Base-by-base conservation (phyloP, 2,888 invertebrate genomes). In the Neoaliturus tenellus region DNA sequence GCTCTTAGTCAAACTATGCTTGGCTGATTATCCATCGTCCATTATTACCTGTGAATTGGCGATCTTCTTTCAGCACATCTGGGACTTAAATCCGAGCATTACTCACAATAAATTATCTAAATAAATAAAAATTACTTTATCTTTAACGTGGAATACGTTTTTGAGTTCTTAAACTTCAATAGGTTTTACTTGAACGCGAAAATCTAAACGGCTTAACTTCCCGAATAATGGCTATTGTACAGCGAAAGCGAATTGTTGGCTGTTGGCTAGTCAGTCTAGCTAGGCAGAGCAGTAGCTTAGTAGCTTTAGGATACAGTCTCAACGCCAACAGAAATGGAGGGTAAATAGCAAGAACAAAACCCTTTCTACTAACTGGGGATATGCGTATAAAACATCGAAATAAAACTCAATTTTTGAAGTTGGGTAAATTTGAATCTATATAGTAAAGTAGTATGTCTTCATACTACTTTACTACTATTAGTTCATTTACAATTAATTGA, bases 1-100 rank as follows among this genome's bases (percentile, higher is more conserved):
- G 4, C 28, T 31, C 31, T 62, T 62, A 28, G 31, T 14, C 17
- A 62, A 62, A 62, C 71, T 71, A 71, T 41, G 71, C 71, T 67
- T 71, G 20, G 39, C n/a, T 71, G 71, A 23, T 39, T 39, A 6
- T 31, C 39, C 71, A 71, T 39, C 71, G 20, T 71, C 71, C 71
- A 71, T 71, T 71, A 71, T 71, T 71, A 71, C 71, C 33, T 39
- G 23, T 39, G 71, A 71, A 39, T 39, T 71, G 71, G 8, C 20
- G 71, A 71, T 71, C 71, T 39, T 71, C 71, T 71, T 71, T 71
- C 39, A 71, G 71, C 39, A 71, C 71, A 71, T 71, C 35, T 71
- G 71, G 6, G 71, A 35, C 1, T 71, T 71, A 14, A 39, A 71
- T 51, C 20, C 51, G 51, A 20, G 23, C 51, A 51, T 51, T 23